Evolutionary conservation across 92 coral and sea anemone genomes (phyloP).

Genomic region (Meandrina meandrites): DNA sequence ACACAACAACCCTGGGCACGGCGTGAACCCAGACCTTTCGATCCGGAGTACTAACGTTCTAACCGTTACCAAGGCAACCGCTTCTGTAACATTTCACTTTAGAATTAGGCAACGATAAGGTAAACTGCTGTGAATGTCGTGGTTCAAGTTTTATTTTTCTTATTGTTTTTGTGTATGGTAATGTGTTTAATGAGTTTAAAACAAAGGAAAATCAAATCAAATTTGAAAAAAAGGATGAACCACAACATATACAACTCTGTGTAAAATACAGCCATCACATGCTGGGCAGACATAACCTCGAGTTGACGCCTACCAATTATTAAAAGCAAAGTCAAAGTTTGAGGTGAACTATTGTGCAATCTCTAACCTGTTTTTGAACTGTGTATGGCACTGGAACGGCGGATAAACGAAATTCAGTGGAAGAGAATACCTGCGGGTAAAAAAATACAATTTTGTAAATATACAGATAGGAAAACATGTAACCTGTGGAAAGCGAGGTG

Average conservation of each 20-base stretch:
- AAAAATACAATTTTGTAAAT: not conserved
- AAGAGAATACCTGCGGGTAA: slow-evolving; percentile 83
- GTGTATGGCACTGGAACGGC: slow-evolving; percentile 90
- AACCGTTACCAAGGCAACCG: not conserved
- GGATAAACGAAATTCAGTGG: slow-evolving; percentile 90
- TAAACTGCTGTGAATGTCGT: no score
- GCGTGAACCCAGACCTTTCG: not conserved
- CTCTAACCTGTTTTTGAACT: slow-evolving; percentile 82
- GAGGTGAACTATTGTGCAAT: not conserved
- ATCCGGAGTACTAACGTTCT: not conserved
- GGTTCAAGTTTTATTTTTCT: no score
- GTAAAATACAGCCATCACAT: no score
- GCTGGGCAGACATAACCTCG: no score
- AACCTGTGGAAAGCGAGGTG: not conserved
- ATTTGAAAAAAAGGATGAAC: no score
- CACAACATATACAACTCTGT: no score
- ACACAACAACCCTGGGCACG: not conserved
- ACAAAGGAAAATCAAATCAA: no score
- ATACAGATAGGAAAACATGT: not conserved
- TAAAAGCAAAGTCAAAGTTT: not conserved
- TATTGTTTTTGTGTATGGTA: no score
- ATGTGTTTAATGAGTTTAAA: no score
- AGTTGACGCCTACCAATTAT: not conserved
- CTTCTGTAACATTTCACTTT: no score
- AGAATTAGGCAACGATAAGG: no score